Percentiles rank a stretch among this genome's conserved stretches.
These are phyloP conservation scores for Bombus consobrinus DNA, from an alignment of 1,140 invertebrate genomes.

Conservation along the genomic window DNA sequence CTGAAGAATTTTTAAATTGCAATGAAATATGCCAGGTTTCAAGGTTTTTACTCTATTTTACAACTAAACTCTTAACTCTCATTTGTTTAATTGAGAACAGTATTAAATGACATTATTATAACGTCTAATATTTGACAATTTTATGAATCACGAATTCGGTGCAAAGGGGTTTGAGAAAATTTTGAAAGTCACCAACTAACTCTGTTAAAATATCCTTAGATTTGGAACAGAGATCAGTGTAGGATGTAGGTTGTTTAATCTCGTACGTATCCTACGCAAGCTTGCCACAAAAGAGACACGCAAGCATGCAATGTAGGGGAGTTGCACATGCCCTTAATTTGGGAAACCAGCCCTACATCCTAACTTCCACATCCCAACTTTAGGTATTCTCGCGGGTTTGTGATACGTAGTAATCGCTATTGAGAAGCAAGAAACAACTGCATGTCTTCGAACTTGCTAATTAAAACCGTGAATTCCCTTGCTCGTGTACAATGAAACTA, in stretches of 20 bases:
- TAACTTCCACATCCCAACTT: constrained; percentile 14
- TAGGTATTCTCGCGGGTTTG: constrained; percentile 8
- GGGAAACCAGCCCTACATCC: constrained; percentile 1
- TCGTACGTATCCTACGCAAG: not conserved
- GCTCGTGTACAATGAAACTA: not conserved
- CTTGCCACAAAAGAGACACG: constrained; percentile 11
- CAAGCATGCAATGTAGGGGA: constrained; percentile 16
- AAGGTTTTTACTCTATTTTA: no score
- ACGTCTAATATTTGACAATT: no score
- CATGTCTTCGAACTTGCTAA: constrained; percentile 10
- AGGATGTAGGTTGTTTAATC: not conserved
- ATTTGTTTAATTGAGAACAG: no score
- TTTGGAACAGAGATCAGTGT: not conserved
- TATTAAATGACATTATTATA: no score
- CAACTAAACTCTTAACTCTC: no score
- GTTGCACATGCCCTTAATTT: constrained; percentile 27
- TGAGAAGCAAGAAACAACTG: constrained; percentile 19
- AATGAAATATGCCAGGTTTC: no score
- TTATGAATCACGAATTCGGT: not conserved
- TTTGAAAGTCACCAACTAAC: no score
- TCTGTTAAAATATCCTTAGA: no score
- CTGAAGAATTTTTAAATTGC: no score
- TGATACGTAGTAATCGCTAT: constrained; percentile 22
- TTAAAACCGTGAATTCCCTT: constrained; percentile 8
- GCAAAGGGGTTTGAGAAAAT: not conserved